Evolutionary conservation across 2,797 vertebrate genomes (phyloP), one percentile per base, ranked within the genome.

Genomic region (Remorina albescens): DNA sequence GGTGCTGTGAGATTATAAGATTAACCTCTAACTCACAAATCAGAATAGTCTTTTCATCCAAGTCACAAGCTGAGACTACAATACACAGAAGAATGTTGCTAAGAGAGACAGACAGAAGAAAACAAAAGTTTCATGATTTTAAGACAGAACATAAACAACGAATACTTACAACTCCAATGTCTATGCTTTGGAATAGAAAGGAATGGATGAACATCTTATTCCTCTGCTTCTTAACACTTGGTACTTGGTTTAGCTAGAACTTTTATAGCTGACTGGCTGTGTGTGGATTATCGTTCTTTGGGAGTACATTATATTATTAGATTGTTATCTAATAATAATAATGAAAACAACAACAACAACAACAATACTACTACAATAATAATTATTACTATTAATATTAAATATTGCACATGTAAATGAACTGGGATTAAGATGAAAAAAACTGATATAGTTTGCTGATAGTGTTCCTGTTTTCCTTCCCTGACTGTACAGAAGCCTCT

Each of bases 61-160:
- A 44, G 67, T 88, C 88, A 87, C 84, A 85, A 74, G 78, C 72
- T 36, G 12, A 5, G 47, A 63, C 65, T 9, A 25, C 50, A 63
- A 67, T 12, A 59, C 54, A 8, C 50, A 60, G 26, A 79, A 68
- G 63, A 83, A 80, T 84, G 83, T 19, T 30, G 49, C 4, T 30
- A 6, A 0, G 2, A 12, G 61, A 53, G 42, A 54, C 39, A 55
- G 4, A 21, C 26, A 26, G 39, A 23, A 12, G 6, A 26, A 44
- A 50, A 59, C 21, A 34, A 59, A n/a, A 55, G 49, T 66, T 16
- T 51, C 41, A 8, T 28, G 19, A 42, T 15, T 28, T 81, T 59
- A 54, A 56, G 19, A 15, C 15, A 23, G 18, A 37, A 36, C 11
- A 28, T 5, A 37, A 60, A 34, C 15, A 72, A 51, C 11, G 1